Conservation (phyloP, 2,888 invertebrate species). For the Frankliniella fusca region DNA sequence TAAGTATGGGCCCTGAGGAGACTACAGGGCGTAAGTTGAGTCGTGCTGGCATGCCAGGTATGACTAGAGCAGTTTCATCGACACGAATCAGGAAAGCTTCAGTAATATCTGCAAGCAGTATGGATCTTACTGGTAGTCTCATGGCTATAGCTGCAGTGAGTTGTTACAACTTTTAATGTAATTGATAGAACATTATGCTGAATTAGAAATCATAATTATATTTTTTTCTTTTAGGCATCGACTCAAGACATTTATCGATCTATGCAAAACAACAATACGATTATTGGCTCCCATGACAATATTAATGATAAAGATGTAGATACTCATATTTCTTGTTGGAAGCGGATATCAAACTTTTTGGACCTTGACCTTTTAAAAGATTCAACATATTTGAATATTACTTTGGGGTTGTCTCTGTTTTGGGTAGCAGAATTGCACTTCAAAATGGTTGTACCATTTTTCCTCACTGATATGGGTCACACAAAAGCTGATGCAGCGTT, state of each 20-base stretch:
- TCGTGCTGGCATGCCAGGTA: constrained; percentile 16
- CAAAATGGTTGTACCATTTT: constrained; percentile 65
- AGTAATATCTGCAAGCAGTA: constrained; percentile 33
- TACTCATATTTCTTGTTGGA: constrained; percentile 36
- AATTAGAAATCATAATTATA: background rate
- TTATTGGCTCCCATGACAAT: background rate
- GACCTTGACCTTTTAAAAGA: constrained; percentile 62
- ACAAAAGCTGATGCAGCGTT: constrained; percentile 56
- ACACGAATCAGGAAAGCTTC: constrained; percentile 34
- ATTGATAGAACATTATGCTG: too few relatives aligned
- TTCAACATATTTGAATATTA: constrained; percentile 61
- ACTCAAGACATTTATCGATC: constrained; percentile 1
- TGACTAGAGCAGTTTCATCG: constrained; percentile 21
- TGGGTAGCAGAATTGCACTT: constrained; percentile 67
- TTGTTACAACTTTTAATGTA: constrained; percentile 29
- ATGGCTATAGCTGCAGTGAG: constrained; percentile 41
- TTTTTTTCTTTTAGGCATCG: constrained; percentile 32
- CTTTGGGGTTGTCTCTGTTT: constrained; percentile 61
- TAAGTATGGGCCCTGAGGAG: constrained; percentile 5
- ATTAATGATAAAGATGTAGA: constrained; percentile 32
- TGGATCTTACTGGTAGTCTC: constrained; percentile 41
- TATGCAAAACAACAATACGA: constrained; percentile 1
- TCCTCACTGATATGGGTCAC: constrained; percentile 50
- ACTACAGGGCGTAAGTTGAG: constrained; percentile 10
- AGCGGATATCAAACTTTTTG: constrained; percentile 51